Evolutionary conservation across 2,797 vertebrate genomes (phyloP).

Genomic region (Chelon auratus): DNA sequence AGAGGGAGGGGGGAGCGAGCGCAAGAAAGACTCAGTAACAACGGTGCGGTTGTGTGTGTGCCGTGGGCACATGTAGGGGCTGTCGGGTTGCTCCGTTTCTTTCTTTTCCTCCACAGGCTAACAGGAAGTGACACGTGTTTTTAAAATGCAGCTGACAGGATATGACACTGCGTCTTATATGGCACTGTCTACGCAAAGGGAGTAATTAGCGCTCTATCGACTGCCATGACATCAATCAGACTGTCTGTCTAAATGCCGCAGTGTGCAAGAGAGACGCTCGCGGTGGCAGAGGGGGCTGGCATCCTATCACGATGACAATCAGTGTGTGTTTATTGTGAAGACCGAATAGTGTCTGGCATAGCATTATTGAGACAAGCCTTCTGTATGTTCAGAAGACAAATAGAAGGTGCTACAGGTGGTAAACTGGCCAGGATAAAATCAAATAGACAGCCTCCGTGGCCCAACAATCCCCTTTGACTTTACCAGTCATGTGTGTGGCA

Average conservation of each 20-base stretch:
- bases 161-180: slow-evolving; percentile 71
- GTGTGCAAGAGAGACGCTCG: slow-evolving; percentile 38
- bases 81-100: slow-evolving; percentile 48
- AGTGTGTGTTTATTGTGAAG: slow-evolving; percentile 25
- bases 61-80: slow-evolving; percentile 8
- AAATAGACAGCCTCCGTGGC: slow-evolving; percentile 52
- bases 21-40: not conserved
- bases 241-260: slow-evolving; percentile 72
- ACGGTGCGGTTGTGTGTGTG: slow-evolving; percentile 20
- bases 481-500: slow-evolving; percentile 35
- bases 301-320: slow-evolving; percentile 53
- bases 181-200: slow-evolving; percentile 67
- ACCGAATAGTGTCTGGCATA: slow-evolving; percentile 48
- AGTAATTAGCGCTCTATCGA: slow-evolving; percentile 84
- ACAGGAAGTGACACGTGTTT: slow-evolving; percentile 93
- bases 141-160: slow-evolving; percentile 76
- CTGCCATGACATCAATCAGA: slow-evolving; percentile 84
- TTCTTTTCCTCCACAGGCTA: slow-evolving; percentile 74
- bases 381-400: slow-evolving; percentile 9
- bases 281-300: slow-evolving; percentile 52
- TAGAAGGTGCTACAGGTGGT: slow-evolving; percentile 61
- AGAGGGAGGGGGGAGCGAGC: not conserved
- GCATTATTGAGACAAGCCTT: slow-evolving; percentile 61
- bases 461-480: slow-evolving; percentile 56
- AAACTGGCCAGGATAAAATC: slow-evolving; percentile 57